phyloP scores from a whole-genome alignment of 2,113 vertebrate species.

The Cyprinodon brontotheroides region DNA sequence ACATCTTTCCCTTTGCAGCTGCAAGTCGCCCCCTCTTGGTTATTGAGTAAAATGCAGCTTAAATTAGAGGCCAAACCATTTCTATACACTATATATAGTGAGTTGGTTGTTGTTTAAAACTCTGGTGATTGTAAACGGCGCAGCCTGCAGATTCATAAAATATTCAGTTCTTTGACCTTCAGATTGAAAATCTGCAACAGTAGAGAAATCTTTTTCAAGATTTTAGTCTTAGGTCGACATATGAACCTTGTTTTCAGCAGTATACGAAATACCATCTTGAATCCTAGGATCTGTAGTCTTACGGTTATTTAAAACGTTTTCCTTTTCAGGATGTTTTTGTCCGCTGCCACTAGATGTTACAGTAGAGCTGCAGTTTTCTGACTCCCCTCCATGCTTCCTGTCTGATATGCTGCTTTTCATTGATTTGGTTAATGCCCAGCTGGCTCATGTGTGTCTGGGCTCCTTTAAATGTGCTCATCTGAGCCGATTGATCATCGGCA shows the following conservation, averaged over 20 bases:
- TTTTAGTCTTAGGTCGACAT: neutral
- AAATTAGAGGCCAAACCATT: neutral
- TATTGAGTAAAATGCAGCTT: neutral
- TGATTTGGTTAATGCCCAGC: neutral
- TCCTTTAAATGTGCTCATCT: constrained; percentile 8
- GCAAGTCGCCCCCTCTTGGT: neutral
- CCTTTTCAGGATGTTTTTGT: neutral
- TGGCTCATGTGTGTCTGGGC: neutral
- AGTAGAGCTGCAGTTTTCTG: constrained; percentile 10
- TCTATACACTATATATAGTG: neutral
- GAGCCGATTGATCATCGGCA: constrained; percentile 27
- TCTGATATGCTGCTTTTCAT: constrained; percentile 1
- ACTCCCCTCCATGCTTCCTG: neutral
- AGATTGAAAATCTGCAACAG: neutral
- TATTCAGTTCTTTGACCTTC: neutral
- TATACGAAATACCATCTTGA: neutral
- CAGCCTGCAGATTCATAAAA: neutral
- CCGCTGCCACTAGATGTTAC: constrained; percentile 6
- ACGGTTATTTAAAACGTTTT: neutral
- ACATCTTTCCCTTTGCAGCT: neutral
- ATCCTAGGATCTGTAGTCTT: neutral
- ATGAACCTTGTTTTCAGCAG: neutral
- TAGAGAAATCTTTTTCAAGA: neutral
- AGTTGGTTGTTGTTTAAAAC: neutral
- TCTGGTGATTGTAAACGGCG: neutral